Evolutionary conservation across 2,113 vertebrate species (phyloP).

Genomic region (Rhinoptilus africanus): DNA sequence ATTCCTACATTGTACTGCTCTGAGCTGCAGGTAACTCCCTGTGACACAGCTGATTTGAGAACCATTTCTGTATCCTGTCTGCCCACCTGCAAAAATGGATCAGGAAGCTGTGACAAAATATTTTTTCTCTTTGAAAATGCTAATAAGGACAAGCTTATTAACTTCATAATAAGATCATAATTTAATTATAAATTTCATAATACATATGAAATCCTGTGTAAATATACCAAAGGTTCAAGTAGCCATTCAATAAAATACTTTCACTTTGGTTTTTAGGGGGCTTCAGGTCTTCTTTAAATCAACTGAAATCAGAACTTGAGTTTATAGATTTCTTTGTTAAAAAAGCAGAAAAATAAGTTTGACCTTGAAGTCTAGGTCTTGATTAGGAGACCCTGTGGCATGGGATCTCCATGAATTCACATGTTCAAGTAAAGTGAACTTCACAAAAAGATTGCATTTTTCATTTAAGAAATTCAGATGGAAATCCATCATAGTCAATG

Average conservation of each 20-base stretch:
- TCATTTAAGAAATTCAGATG: not conserved
- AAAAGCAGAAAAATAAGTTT: not conserved
- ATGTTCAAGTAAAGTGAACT: not conserved
- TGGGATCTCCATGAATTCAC: not conserved
- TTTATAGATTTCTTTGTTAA: not conserved
- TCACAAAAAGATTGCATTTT: not conserved
- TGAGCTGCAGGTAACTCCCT: not conserved
- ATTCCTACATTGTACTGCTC: not conserved
- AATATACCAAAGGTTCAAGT: not conserved
- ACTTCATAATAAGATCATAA: not conserved
- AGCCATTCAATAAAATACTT: not conserved
- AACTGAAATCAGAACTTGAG: not conserved
- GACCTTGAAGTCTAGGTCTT: not conserved
- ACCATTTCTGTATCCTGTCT: not conserved
- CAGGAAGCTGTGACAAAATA: not conserved
- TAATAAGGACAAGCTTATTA: not conserved
- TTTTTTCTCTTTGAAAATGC: not conserved
- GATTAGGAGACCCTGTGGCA: not conserved
- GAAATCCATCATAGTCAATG: not conserved
- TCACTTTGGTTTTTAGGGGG: not conserved
- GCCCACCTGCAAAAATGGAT: not conserved
- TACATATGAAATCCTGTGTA: not conserved
- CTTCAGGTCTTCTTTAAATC: not conserved
- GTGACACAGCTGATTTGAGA: not conserved
- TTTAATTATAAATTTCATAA: not conserved